Conservation (phyloP, 1,140 invertebrate genomes). For the Dryas iulia region DNA sequence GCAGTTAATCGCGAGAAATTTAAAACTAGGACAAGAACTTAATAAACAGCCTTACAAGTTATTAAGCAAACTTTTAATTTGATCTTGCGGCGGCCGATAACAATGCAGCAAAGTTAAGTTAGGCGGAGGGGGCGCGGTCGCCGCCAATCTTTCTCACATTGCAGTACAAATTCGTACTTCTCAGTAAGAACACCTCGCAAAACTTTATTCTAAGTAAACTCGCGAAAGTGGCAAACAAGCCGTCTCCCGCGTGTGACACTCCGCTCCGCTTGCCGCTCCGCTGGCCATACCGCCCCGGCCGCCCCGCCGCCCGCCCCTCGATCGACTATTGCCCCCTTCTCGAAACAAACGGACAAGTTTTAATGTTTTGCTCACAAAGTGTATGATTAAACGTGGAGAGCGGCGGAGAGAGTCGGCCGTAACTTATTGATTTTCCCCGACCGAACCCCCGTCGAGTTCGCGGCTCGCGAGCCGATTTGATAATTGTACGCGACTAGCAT, state of each 20-base stretch:
- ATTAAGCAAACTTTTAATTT: constrained; percentile 74
- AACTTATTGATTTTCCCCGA: constrained; percentile 81
- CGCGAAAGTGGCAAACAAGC: constrained; percentile 44
- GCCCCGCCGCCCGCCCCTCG: constrained; percentile 27
- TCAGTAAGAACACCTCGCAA: constrained; percentile 77
- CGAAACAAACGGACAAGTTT: constrained; percentile 80
- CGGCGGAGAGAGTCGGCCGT: constrained; percentile 78
- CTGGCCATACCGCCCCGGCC: constrained; percentile 31
- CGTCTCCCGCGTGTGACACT: constrained; percentile 33
- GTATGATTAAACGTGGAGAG: constrained; percentile 79
- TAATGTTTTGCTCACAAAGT: constrained; percentile 80
- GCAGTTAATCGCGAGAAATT: constrained; percentile 39
- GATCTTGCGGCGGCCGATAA: constrained; percentile 66
- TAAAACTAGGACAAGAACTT: constrained; percentile 50
- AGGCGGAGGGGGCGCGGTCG: constrained; percentile 51
- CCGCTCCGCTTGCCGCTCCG: constrained; percentile 39
- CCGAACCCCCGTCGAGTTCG: constrained; percentile 75
- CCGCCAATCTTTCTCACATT: constrained; percentile 71
- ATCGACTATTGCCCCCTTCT: constrained; percentile 60
- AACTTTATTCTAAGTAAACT: constrained; percentile 79
- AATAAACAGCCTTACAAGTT: constrained; percentile 54
- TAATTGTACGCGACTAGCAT: constrained; percentile 47
- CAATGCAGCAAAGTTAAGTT: constrained; percentile 73
- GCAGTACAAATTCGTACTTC: constrained; percentile 77
- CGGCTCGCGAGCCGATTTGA: constrained; percentile 66